Evolutionary conservation across 2,113 vertebrate species (phyloP), one percentile per base, ranked within the genome.

Genomic region (Myotis lucifugus): DNA sequence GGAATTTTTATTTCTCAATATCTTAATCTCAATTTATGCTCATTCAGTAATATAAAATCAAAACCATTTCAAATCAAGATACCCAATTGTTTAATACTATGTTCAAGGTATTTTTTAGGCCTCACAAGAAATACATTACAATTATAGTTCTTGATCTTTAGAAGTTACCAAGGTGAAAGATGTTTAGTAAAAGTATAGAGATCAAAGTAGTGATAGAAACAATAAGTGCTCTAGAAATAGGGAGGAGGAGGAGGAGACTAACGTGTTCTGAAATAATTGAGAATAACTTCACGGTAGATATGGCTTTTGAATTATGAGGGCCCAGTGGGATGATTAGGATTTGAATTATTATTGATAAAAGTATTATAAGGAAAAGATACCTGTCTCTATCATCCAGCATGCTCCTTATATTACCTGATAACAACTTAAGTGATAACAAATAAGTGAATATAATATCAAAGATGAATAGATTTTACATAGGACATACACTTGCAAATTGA

Each of bases 1-100:
- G 73, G 52, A 61, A 93, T 59, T 89, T 91, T 77, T 56, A 64
- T 89, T 93, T 85, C 23, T 91, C 25, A 84, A 8, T 85, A 88
- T 79, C 42, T 96, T 93, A 88, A 96, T 46, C 73, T 73, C 54
- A 90, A 48, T 67, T 90, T 78, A 79, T 66, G 48, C 40, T 73
- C 61, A 76, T 21, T 88, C 27, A 82, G 46, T 86, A 93, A 89
- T 23, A 95, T 34, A 95, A 95, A 96, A 88, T 74, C 42, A 29
- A 54, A 82, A 77, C 21, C 52, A 90, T 21, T 37, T 67, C 85
- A 93, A 85, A 81, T 76, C 67, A 95, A 93, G 90, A 85, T 40
- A 93, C 76, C 17, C 66, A 91, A 48, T 56, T 66, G 46, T 40
- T 66, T 91, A 79, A 91, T 72, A 48, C 29, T 19, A 78, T 7